Conservation (phyloP, 2,113 vertebrate species). For the Pelobates fuscus region DNA sequence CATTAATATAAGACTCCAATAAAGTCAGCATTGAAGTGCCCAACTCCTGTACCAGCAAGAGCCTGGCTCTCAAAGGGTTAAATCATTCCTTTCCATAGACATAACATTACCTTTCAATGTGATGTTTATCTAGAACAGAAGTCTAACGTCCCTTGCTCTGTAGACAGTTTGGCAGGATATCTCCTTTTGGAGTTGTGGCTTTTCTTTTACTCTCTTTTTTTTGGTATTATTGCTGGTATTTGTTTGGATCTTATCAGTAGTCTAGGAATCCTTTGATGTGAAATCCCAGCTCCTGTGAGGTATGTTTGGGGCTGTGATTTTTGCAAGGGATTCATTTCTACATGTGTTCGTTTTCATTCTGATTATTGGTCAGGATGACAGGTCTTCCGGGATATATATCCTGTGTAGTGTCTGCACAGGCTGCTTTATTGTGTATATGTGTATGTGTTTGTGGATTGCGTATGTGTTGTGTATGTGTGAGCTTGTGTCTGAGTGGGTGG, state of each 20-base stretch:
- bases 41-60: too few relatives aligned
- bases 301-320: slow-evolving; percentile 9
- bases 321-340: neutral
- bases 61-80: neutral
- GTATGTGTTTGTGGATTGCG: too few relatives aligned
- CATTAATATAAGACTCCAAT: too few relatives aligned
- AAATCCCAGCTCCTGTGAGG: slow-evolving; percentile 28
- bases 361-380: slow-evolving; percentile 17
- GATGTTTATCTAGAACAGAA: neutral
- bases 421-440: neutral
- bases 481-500: neutral
- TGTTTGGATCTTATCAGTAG: slow-evolving; percentile 43
- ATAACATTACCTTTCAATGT: neutral
- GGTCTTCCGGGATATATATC: slow-evolving; percentile 31
- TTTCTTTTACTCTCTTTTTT: neutral
- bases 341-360: slow-evolving; percentile 19
- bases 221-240: slow-evolving; percentile 32
- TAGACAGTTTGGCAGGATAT: neutral
- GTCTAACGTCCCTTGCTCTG: neutral
- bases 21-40: too few relatives aligned
- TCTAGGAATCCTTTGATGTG: slow-evolving; percentile 34
- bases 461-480: neutral
- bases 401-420: slow-evolving; percentile 5
- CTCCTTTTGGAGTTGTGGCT: slow-evolving; percentile 9
- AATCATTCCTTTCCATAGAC: neutral